Evolutionary conservation across 2,113 vertebrate species (phyloP).

Genomic region (Eupsittula cactorum): DNA sequence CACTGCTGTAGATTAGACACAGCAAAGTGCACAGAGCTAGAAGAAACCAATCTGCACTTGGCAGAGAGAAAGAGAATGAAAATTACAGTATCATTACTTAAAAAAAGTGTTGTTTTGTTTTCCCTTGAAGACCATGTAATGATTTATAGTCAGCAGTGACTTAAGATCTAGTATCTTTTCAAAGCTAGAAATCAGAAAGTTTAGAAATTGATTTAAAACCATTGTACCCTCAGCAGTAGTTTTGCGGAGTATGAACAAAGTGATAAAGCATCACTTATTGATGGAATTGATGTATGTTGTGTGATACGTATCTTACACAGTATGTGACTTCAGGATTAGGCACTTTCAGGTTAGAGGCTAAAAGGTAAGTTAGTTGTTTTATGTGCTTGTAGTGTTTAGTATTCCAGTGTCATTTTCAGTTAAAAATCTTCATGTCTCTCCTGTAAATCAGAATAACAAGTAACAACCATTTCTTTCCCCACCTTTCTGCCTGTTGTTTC

Average conservation of each 20-base stretch:
- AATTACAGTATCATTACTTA: neutral
- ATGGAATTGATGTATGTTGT: neutral
- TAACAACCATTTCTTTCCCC: neutral
- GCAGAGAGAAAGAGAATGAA: neutral
- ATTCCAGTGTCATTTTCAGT: neutral
- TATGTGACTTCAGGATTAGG: neutral
- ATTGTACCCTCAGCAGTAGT: neutral
- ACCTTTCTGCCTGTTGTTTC: neutral
- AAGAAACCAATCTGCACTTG: neutral
- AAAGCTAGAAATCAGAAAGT: neutral
- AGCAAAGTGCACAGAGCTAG: neutral
- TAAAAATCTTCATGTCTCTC: neutral
- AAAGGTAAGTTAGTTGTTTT: neutral
- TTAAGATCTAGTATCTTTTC: neutral
- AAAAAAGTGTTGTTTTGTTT: neutral
- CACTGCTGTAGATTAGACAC: accelerated
- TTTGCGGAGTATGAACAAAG: neutral
- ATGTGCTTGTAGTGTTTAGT: neutral
- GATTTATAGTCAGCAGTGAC: neutral
- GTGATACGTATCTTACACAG: neutral
- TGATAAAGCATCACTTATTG: neutral
- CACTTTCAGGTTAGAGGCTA: neutral
- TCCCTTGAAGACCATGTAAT: neutral
- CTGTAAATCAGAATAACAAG: neutral
- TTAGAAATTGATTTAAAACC: neutral